Percentiles rank a stretch among this genome's conserved stretches.
Conservation (phyloP, 2,113 vertebrate species). For the Epinephelus cyanopodus region DNA sequence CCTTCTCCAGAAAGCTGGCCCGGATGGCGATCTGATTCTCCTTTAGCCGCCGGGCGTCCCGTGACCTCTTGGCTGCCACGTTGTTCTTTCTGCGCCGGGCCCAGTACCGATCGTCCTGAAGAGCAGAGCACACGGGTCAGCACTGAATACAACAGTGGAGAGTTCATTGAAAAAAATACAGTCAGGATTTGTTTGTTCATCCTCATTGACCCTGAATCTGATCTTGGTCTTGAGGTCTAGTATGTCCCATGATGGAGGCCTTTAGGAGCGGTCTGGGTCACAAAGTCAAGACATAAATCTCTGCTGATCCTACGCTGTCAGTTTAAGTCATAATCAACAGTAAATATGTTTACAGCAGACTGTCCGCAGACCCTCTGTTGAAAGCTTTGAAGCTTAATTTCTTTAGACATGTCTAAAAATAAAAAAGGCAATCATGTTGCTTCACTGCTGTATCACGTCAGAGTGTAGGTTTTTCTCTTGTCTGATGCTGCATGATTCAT, state of each 20-base stretch:
- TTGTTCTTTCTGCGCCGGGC: conserved; percentile 99
- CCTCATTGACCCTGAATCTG: not conserved
- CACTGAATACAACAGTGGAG: not conserved
- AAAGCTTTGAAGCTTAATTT: not conserved
- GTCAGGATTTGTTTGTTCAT: not conserved
- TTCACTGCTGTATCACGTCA: not conserved
- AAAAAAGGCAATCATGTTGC: not conserved
- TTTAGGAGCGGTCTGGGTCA: not conserved
- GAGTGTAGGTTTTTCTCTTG: not conserved
- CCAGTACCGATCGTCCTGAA: conserved; percentile 98
- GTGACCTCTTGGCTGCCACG: conserved; percentile 95
- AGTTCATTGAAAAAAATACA: not conserved
- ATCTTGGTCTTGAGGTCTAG: not conserved
- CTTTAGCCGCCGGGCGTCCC: conserved; percentile 95
- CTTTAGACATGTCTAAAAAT: not conserved
- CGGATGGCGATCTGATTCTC: conserved; percentile 99
- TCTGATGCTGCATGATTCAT: not conserved
- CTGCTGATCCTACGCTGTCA: not conserved
- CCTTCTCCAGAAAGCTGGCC: conserved; percentile 96
- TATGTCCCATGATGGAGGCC: not conserved
- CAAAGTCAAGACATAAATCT: not conserved
- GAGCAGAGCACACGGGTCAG: not conserved
- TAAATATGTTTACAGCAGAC: not conserved
- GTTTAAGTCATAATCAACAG: not conserved
- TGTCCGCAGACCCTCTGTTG: not conserved